Percentiles rank a stretch among this genome's conserved stretches.
Evolutionary conservation across 2,797 vertebrate species (phyloP).

Genomic region (Phoeniculus purpureus): DNA sequence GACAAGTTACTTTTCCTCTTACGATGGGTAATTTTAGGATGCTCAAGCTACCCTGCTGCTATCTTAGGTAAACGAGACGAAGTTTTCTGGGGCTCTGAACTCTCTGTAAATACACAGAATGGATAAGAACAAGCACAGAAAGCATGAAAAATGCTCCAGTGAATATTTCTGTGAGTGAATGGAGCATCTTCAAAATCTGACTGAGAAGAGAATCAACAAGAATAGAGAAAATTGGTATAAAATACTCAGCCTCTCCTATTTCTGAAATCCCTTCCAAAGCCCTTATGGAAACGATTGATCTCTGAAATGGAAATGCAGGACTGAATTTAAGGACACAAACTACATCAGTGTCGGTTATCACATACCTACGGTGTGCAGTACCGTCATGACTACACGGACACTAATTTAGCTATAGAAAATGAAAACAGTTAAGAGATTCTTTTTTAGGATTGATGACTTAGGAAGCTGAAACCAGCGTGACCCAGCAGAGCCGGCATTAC

Average conservation of each 20-base stretch:
- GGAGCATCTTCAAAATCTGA: neutral
- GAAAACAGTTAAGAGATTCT: neutral
- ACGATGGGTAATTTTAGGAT: neutral
- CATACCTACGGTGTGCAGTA: neutral
- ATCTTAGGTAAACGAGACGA: neutral
- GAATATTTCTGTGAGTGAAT: neutral
- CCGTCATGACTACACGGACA: neutral
- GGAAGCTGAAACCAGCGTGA: neutral
- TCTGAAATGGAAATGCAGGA: neutral
- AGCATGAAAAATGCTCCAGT: neutral
- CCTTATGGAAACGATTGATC: neutral
- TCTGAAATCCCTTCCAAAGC: neutral
- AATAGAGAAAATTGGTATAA: neutral
- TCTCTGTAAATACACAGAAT: neutral
- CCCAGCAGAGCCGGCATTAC: neutral
- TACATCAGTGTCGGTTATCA: rapidly evolving
- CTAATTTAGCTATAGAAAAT: neutral
- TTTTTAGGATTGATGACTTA: neutral
- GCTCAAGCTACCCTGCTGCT: neutral
- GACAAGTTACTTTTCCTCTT: conserved; percentile 19
- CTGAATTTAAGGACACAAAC: neutral
- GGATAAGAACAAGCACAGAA: neutral
- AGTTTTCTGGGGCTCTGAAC: neutral
- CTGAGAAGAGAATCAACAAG: neutral
- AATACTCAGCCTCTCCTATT: neutral